Evolutionary conservation across 64 coral and sea anemone genomes (phyloP), one percentile per base, ranked within the genome.

Genomic region (Cladopsammia gracilis): DNA sequence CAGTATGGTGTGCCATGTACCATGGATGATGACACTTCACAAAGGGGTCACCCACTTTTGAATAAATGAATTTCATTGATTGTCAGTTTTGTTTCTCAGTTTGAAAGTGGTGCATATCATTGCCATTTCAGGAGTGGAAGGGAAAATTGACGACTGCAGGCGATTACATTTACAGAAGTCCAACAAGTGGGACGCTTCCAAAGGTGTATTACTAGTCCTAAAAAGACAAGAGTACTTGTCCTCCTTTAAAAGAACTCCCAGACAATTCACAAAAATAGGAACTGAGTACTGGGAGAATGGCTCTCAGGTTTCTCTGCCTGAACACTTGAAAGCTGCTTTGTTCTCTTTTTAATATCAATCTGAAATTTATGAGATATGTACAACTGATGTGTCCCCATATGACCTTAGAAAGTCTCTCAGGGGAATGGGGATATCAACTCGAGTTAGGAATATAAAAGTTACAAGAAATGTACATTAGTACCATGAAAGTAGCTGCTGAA

Each of bases 1-100:
- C 67, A 75, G 69, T 6, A 95, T 95, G 79, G 93, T 85, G 7
- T 95, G 90, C 65, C 87, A 95, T 85, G 59, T 95, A 10, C 93
- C 93, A 50, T 60, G 59, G 23, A 83, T 86, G 20, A 95, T 95
- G 87, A 85, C 47, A 24, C 10, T 43, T 11, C 87, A 95, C 76
- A 64, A 76, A 76, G 93, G 93, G 18, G 83, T 90, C n/a, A n/a
- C n/a, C n/a, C n/a, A n/a, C n/a, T n/a, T n/a, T n/a, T n/a, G n/a
- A 15, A 16, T 4, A 64, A 64, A 64, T 64, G 10, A 64, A 4
- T 64, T 4, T 13, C 18, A 6, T 19, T 64, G 3, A 11, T 16
- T 64, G 14, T 64, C n/a, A 8, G 10, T 64, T 16, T 64, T 26
- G 20, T 57, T 57, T 79, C n/a, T n/a, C n/a, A n/a, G 5, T 57